phyloP scores from a whole-genome alignment of 2,888 invertebrate genomes.

The Polydrusus cervinus region DNA sequence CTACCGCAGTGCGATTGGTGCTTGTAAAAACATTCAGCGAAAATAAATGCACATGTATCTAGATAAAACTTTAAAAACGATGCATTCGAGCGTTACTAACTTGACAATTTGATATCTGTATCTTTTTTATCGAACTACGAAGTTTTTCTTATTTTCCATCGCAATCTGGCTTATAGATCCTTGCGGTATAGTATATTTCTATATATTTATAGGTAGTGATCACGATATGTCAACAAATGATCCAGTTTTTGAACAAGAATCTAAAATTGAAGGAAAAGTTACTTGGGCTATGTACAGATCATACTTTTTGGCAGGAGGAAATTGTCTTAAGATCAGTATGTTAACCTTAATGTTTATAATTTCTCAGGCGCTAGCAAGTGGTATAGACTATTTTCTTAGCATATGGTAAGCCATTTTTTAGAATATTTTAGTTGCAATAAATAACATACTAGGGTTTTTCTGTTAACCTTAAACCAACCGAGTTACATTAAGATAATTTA shows the following conservation, averaged over 20 bases:
- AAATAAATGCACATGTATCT: no score
- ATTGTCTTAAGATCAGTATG: conserved; percentile 71
- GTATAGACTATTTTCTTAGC: conserved; percentile 86
- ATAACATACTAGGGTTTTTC: neutral
- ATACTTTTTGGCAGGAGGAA: conserved; percentile 83
- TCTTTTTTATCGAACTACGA: no score
- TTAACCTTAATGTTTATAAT: conserved; percentile 74
- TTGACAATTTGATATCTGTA: no score
- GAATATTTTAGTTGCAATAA: neutral
- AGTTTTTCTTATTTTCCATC: no score
- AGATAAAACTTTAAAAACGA: no score
- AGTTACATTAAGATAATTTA: no score
- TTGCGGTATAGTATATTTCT: no score
- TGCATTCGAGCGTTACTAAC: no score
- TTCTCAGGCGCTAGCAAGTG: conserved; percentile 82
- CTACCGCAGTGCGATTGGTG: no score
- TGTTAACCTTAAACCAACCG: no score
- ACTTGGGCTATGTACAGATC: conserved; percentile 75
- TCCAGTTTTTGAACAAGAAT: conserved; percentile 70
- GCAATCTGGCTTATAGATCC: no score
- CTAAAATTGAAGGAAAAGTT: conserved; percentile 75
- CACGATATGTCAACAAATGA: conserved; percentile 64
- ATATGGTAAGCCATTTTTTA: conserved; percentile 77
- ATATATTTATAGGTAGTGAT: neutral
- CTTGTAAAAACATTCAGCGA: no score